phyloP scores from a whole-genome alignment of 1,140 invertebrate species.

The Delia radicum region DNA sequence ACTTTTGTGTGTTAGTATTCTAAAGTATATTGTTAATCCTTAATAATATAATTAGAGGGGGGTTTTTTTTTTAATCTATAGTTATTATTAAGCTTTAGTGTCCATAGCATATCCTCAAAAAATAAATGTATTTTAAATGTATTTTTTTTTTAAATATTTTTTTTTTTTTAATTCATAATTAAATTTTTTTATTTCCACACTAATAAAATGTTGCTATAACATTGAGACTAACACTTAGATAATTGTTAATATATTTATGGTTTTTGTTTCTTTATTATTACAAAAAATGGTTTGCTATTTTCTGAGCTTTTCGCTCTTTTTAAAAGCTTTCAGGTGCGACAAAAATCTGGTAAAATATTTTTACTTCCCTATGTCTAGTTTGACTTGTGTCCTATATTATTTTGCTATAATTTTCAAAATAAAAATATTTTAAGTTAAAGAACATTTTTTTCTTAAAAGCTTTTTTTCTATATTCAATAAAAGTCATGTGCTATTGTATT shows the following conservation, averaged over 20 bases:
- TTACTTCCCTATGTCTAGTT: no score
- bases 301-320: not conserved
- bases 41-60: not conserved
- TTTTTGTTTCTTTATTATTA: not conserved
- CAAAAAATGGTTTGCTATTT: not conserved
- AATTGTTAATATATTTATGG: not conserved
- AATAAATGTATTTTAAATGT: slow-evolving; percentile 25
- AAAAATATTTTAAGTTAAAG: no score
- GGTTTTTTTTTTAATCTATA: not conserved
- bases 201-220: slow-evolving; percentile 14
- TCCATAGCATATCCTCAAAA: not conserved
- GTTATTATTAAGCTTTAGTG: not conserved
- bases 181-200: not conserved
- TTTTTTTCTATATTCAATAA: not conserved
- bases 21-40: no score
- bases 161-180: no score
- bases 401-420: no score
- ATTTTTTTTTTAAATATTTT: not conserved
- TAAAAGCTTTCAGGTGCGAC: slow-evolving; percentile 1
- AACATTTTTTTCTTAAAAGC: not conserved
- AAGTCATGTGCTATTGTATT: not conserved
- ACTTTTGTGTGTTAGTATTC: not conserved
- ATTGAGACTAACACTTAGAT: slow-evolving; percentile 15
- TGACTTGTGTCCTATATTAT: no score
- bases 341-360: not conserved